These are phyloP conservation scores for Micronycteris hirsuta DNA, from an alignment of 2,113 vertebrate genomes.

Conservation along the genomic window DNA sequence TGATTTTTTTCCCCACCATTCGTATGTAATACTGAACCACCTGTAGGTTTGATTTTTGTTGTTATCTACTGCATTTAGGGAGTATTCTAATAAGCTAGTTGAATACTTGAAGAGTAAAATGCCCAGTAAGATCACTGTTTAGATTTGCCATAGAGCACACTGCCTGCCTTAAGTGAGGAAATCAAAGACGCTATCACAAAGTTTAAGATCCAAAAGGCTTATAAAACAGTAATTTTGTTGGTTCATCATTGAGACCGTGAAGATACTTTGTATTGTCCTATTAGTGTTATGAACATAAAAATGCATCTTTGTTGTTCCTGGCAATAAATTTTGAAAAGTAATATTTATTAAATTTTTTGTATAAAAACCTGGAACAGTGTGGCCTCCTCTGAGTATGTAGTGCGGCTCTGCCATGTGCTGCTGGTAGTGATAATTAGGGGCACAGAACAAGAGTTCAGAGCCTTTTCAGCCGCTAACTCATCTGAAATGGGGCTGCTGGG, in stretches of 20 bases:
- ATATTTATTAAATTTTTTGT: conserved; percentile 99
- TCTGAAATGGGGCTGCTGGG: conserved; percentile 24
- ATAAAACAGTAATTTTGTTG: conserved; percentile 86
- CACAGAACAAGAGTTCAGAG: neutral
- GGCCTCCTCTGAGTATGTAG: conserved; percentile 76
- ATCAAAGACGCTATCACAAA: conserved; percentile 83
- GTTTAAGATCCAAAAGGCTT: conserved; percentile 86
- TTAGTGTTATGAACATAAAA: conserved; percentile 94
- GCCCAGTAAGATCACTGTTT: conserved; percentile 91
- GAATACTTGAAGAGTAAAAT: conserved; percentile 96
- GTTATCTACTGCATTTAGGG: conserved; percentile 88
- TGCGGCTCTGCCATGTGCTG: neutral
- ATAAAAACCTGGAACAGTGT: conserved; percentile 90
- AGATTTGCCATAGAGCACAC: conserved; percentile 85
- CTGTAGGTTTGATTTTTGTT: conserved; percentile 85
- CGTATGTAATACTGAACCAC: conserved; percentile 86
- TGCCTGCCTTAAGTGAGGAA: conserved; percentile 90
- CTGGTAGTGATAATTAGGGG: neutral
- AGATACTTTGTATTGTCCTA: conserved; percentile 92
- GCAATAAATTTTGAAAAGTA: conserved; percentile 98
- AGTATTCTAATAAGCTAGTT: conserved; percentile 92
- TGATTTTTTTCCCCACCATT: conserved; percentile 82
- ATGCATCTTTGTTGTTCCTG: conserved; percentile 93
- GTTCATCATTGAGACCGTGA: conserved; percentile 88
- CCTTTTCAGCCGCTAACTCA: neutral